These are phyloP conservation scores for Scaptomyza graminum DNA, from an alignment of 1,140 invertebrate genomes.

Conservation along the genomic window DNA sequence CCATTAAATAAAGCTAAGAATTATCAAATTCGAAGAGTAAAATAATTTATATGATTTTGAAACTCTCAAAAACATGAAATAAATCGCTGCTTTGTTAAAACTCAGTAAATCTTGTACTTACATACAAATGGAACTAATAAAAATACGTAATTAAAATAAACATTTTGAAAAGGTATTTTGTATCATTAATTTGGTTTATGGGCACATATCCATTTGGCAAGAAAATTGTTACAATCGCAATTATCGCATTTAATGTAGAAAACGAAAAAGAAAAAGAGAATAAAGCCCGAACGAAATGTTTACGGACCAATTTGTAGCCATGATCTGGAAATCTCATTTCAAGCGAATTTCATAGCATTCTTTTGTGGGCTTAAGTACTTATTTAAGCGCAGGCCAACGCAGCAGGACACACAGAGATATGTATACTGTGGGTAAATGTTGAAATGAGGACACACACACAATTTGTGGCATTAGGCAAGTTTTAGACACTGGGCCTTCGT, in stretches of 20 bases:
- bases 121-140: no score
- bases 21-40: neutral
- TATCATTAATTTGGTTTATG: no score
- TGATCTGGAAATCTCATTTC: slow-evolving; percentile 65
- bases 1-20: no score
- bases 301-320: slow-evolving; percentile 53
- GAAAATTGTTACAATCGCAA: slow-evolving; percentile 60
- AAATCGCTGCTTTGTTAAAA: no score
- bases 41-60: neutral
- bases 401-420: neutral
- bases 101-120: no score
- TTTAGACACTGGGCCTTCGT: slow-evolving; percentile 20
- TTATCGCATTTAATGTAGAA: slow-evolving; percentile 22
- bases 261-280: neutral
- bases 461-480: slow-evolving; percentile 48
- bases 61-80: no score
- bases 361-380: slow-evolving; percentile 78
- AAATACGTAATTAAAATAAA: no score
- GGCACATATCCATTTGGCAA: no score
- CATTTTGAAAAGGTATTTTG: no score
- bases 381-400: slow-evolving; percentile 55
- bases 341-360: slow-evolving; percentile 75
- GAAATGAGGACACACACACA: slow-evolving; percentile 28
- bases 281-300: slow-evolving; percentile 29
- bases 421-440: slow-evolving; percentile 7